Evolutionary conservation across 2,113 vertebrate genomes (phyloP).

Genomic region (Phycodurus eques): DNA sequence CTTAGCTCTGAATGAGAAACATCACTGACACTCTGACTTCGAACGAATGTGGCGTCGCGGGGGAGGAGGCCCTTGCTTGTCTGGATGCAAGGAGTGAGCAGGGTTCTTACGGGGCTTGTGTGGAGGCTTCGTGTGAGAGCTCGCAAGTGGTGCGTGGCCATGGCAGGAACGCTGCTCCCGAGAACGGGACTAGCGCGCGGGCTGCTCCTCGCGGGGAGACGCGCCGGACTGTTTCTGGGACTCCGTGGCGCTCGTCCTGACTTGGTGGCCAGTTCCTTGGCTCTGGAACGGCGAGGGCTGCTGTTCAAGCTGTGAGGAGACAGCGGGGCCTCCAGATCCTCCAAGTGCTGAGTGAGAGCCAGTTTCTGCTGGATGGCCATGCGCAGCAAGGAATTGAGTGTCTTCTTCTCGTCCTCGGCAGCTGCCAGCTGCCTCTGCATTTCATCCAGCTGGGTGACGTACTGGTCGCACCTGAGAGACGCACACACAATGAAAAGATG

Average conservation of each 20-base stretch:
- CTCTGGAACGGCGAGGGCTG: conserved; percentile 73
- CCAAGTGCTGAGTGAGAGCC: conserved; percentile 76
- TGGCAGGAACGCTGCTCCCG: conserved; percentile 47
- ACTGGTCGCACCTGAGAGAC: conserved; percentile 77
- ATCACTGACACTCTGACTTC: conserved; percentile 58
- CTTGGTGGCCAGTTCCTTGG: conserved; percentile 72
- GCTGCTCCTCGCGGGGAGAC: conserved; percentile 56
- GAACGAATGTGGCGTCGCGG: conserved; percentile 65
- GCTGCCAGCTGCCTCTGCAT: conserved; percentile 80
- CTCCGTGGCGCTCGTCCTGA: conserved; percentile 69
- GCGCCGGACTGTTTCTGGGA: conserved; percentile 69
- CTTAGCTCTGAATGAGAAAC: conserved; percentile 33
- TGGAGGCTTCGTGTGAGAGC: conserved; percentile 69
- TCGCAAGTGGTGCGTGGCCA: conserved; percentile 62
- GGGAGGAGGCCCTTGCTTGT: conserved; percentile 36
- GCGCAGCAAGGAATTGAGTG: conserved; percentile 77
- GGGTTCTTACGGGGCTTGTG: conserved; percentile 74
- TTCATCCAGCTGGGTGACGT: conserved; percentile 79
- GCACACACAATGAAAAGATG: conserved; percentile 25
- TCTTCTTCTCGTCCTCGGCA: conserved; percentile 81
- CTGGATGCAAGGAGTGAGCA: conserved; percentile 37
- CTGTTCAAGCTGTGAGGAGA: conserved; percentile 64
- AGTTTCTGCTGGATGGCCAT: conserved; percentile 83
- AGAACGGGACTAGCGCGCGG: conserved; percentile 64
- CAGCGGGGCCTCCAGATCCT: conserved; percentile 79